Evolutionary conservation across 2,888 invertebrate genomes (phyloP), one percentile per base, ranked within the genome.

Genomic region (Escarpia spicata): DNA sequence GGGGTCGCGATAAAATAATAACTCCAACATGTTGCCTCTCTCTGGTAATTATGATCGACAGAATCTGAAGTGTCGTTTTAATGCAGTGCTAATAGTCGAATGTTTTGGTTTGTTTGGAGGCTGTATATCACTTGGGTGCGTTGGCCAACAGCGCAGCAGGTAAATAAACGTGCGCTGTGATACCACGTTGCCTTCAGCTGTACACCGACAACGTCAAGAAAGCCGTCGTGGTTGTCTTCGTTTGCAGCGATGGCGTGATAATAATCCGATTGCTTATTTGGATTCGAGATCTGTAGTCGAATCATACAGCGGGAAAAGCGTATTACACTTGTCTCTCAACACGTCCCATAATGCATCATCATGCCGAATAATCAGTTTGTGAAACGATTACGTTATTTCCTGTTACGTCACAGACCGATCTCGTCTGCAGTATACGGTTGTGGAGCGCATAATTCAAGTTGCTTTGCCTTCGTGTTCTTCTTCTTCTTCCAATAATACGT

Each of bases 1-100:
- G 3, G 91, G 91, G 58, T 91, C 58, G 15, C 91, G 44, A n/a
- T 91, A 91, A 31, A 91, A 91, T 45, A 91, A 91, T 43, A 91
- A 52, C 12, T 91, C 58, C 37, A 91, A 91, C 91, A 91, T 91
- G 44, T 15, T 91, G 44, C 3, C 8, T 31, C 37, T 44, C 19
- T 26, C 75, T 75, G 75, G 75, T 75, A 75, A 75, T 75, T 75
- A 75, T 75, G 6, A 26, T 19, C 75, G 75, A n/a, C 26, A n/a
- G 6, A 75, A 75, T 75, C 19, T 75, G n/a, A 75, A n/a, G n/a
- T 75, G 75, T 75, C 19, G 75, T 75, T 75, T 75, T 26, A 75
- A 75, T 26, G 19, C 6, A n/a, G 19, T 75, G 75, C n/a, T 3
- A 75, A 26, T 75, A 75, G 26, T 75, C 75, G 26, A 19, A 75